Percentiles rank a stretch among this genome's conserved stretches.
Conservation (phyloP, 2,797 vertebrate genomes). For the Phoebastria nigripes region DNA sequence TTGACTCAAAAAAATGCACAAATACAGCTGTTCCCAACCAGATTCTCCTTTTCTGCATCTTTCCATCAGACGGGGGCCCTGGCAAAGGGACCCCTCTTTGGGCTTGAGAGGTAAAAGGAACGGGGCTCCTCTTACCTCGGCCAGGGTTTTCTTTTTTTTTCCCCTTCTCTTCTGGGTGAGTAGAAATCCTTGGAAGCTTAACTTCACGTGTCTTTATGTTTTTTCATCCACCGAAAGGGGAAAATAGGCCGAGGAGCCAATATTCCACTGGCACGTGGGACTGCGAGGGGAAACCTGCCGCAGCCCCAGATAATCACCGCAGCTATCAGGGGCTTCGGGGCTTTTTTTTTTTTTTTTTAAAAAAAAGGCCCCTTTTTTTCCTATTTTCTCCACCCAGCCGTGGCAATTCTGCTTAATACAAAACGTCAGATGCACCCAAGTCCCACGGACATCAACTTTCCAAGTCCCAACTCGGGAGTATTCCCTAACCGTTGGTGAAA, state of each 20-base stretch:
- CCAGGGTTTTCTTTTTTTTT: not conserved
- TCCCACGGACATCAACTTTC: not conserved
- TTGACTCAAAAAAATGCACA: not conserved
- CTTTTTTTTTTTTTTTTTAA: not conserved
- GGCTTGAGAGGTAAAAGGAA: not conserved
- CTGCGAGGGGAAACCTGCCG: not conserved
- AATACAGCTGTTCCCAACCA: not conserved
- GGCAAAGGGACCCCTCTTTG: not conserved
- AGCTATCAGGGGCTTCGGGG: not conserved
- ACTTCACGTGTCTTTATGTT: not conserved
- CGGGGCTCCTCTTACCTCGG: not conserved
- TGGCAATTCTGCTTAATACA: not conserved
- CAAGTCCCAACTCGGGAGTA: not conserved
- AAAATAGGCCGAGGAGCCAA: slow-evolving; percentile 27
- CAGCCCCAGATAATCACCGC: not conserved
- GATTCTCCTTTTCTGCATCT: not conserved
- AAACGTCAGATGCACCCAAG: no score
- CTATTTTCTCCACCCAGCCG: not conserved
- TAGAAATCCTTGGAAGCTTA: slow-evolving; percentile 28
- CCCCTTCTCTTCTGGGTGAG: not conserved
- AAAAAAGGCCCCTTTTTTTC: not conserved
- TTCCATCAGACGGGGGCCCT: not conserved
- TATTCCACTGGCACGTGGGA: not conserved
- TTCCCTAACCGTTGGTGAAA: not conserved
- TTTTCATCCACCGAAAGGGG: not conserved